A percentile compares a stretch with the other conserved stretches of the same genome.
phyloP scores from a whole-genome alignment of 2,113 vertebrate species.

The Shinisaurus crocodilurus region DNA sequence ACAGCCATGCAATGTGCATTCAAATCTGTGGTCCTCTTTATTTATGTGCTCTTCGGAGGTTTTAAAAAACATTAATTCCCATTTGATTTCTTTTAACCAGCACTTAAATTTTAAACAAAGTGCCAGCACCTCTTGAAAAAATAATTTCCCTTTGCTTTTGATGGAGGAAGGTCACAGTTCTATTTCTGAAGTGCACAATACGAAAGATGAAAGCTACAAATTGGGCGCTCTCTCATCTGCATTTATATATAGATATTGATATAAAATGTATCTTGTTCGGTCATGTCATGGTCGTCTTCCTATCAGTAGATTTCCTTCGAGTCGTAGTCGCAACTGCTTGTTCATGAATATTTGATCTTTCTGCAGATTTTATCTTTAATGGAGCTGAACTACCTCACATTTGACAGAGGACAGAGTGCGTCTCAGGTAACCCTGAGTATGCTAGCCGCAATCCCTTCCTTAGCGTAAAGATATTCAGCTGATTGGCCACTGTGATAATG shows the following conservation, averaged over 20 bases:
- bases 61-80: background rate
- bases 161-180: background rate
- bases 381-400: conserved; percentile 76
- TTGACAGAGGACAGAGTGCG: conserved; percentile 75
- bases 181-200: conserved; percentile 55
- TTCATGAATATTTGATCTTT: conserved; percentile 29
- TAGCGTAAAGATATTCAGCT: background rate
- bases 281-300: background rate
- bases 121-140: background rate
- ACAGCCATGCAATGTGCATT: conserved; percentile 87
- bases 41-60: background rate
- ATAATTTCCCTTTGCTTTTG: background rate
- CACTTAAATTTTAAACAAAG: background rate
- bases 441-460: background rate
- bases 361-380: conserved; percentile 88
- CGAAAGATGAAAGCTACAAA: conserved; percentile 12
- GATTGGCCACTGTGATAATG: background rate
- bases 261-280: background rate
- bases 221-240: conserved; percentile 4
- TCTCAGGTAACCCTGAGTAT: conserved; percentile 75
- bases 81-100: background rate
- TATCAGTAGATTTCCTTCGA: conserved; percentile 22
- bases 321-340: conserved; percentile 7
- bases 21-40: conserved; percentile 85
- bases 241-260: background rate